Percentiles rank a stretch among this genome's conserved stretches.
These are phyloP conservation scores for Artemia franciscana DNA, from an alignment of 1,140 invertebrate species.

Conservation along the genomic window DNA sequence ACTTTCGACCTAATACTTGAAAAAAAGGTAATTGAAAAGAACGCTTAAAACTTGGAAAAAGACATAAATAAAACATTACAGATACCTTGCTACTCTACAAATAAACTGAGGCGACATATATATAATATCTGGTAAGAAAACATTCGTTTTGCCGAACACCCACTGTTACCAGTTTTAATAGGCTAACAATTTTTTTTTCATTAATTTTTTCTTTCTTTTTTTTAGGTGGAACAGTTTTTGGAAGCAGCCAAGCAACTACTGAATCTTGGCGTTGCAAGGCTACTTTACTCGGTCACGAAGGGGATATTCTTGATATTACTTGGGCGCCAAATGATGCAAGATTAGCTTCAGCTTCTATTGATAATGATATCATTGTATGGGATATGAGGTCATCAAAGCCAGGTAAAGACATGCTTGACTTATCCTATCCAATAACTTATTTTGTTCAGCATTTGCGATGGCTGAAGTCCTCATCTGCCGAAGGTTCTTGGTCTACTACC, in stretches of 20 bases:
- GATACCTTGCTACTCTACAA: too few relatives aligned
- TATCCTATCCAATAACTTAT: too few relatives aligned
- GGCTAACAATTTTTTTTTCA: not conserved
- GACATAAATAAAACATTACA: too few relatives aligned
- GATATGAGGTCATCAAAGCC: slow-evolving; percentile 25
- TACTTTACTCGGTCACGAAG: slow-evolving; percentile 66
- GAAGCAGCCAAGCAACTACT: slow-evolving; percentile 43
- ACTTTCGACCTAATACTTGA: too few relatives aligned
- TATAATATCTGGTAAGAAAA: too few relatives aligned
- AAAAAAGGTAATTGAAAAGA: too few relatives aligned
- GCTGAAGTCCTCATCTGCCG: too few relatives aligned
- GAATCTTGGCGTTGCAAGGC: slow-evolving; percentile 76
- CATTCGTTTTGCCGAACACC: not conserved
- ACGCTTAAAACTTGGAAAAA: too few relatives aligned
- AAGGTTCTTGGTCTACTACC: too few relatives aligned
- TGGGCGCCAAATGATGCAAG: slow-evolving; percentile 85
- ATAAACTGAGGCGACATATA: too few relatives aligned
- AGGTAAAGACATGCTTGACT: too few relatives aligned
- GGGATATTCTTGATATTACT: slow-evolving; percentile 75
- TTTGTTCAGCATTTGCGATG: too few relatives aligned
- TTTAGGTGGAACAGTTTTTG: slow-evolving; percentile 16
- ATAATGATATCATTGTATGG: slow-evolving; percentile 90
- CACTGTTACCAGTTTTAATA: not conserved
- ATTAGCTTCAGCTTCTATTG: slow-evolving; percentile 82
- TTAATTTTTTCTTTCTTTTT: not conserved